Conservation (phyloP, 2,797 vertebrate genomes). For the Telmatherina bonti region DNA sequence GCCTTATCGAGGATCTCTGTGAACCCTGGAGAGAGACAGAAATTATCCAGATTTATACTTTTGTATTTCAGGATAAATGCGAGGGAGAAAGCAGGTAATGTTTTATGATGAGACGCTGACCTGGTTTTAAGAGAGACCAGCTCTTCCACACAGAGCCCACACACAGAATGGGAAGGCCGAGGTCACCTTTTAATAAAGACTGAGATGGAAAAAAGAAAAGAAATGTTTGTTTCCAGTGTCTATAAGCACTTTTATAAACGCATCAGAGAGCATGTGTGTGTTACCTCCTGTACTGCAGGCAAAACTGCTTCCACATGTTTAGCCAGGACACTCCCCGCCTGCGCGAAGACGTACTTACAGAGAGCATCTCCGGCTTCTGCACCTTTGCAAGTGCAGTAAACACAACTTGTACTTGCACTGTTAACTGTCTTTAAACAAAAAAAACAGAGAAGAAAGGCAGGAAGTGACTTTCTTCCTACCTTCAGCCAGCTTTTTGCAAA, state of each 20-base stretch:
- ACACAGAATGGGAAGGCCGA: constrained; percentile 90
- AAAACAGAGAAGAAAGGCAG: neutral
- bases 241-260: neutral
- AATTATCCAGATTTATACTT: neutral
- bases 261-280: no score
- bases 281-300: constrained; percentile 86
- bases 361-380: constrained; percentile 86
- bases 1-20: constrained; percentile 77
- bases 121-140: constrained; percentile 89
- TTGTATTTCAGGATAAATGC: neutral
- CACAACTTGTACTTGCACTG: neutral
- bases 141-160: constrained; percentile 96
- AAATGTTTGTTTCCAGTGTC: neutral
- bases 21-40: constrained; percentile 82
- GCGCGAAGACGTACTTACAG: constrained; percentile 82
- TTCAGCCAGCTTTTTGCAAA: constrained; percentile 89
- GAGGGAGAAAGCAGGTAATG: neutral
- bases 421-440: neutral
- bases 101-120: constrained; percentile 67
- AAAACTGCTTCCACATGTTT: constrained; percentile 88
- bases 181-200: constrained; percentile 83
- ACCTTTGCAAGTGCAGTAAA: constrained; percentile 71
- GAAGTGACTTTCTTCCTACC: constrained; percentile 68
- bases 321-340: constrained; percentile 87
- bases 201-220: constrained; percentile 41